phyloP scores from a whole-genome alignment of 2,113 vertebrate genomes.

The Boulengeromyrus knoepffleri region DNA sequence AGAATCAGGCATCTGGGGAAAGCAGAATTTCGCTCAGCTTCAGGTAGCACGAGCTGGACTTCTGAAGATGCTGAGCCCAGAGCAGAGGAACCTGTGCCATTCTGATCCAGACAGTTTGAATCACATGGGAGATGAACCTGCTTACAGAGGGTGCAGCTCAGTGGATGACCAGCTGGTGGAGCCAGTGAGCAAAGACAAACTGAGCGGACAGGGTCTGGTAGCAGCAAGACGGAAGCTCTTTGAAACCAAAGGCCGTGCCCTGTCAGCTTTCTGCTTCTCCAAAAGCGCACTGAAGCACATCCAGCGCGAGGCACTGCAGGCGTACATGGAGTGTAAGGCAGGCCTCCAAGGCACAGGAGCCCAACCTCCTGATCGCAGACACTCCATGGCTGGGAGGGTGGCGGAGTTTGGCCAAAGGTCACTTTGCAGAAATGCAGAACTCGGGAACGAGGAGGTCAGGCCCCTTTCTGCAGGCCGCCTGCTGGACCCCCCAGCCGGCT shows the following conservation, averaged over 20 bases:
- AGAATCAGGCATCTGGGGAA: neutral
- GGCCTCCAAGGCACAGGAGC: slow-evolving; percentile 49
- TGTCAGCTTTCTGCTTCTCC: slow-evolving; percentile 54
- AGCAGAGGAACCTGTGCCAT: slow-evolving; percentile 75
- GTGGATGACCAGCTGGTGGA: slow-evolving; percentile 48
- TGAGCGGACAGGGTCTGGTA: slow-evolving; percentile 50
- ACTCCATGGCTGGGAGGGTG: slow-evolving; percentile 48
- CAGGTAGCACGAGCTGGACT: slow-evolving; percentile 46
- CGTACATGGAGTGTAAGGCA: slow-evolving; percentile 74
- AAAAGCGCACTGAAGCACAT: slow-evolving; percentile 61
- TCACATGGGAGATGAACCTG: slow-evolving; percentile 47
- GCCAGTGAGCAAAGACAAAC: slow-evolving; percentile 34
- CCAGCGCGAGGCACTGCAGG: slow-evolving; percentile 67
- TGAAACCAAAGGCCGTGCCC: slow-evolving; percentile 59
- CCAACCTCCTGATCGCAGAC: slow-evolving; percentile 43
- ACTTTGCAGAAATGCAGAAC: slow-evolving; percentile 29
- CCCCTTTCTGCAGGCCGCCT: slow-evolving; percentile 56
- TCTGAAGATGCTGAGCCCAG: slow-evolving; percentile 57
- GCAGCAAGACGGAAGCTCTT: slow-evolving; percentile 51
- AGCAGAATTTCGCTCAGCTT: slow-evolving; percentile 44
- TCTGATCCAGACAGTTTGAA: slow-evolving; percentile 83
- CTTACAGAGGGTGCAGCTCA: slow-evolving; percentile 41
- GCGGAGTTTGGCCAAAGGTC: slow-evolving; percentile 50
- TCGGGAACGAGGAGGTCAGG: slow-evolving; percentile 46
- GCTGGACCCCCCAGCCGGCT: slow-evolving; percentile 49